Evolutionary conservation across 2,113 vertebrate species (phyloP).

Genomic region (Helogale parvula): DNA sequence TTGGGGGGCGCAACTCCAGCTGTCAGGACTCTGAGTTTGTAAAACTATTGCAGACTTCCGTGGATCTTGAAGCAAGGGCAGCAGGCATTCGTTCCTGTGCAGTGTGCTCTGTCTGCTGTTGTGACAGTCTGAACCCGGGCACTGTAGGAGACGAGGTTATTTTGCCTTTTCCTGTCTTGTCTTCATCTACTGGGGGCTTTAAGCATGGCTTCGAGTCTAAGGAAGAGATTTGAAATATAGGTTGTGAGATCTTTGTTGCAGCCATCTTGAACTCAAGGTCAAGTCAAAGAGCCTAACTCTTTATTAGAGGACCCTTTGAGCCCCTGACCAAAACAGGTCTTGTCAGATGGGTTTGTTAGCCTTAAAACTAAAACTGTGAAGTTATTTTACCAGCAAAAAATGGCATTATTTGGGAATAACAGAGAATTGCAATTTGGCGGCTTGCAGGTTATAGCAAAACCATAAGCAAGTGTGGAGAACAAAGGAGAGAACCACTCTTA

Average conservation of each 20-base stretch:
- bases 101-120: background rate
- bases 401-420: background rate
- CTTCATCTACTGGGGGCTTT: background rate
- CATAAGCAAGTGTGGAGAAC: background rate
- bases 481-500: background rate
- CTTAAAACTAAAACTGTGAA: background rate
- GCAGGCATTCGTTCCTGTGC: background rate
- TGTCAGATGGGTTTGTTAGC: background rate
- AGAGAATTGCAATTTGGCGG: background rate
- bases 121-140: background rate
- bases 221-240: constrained; percentile 21
- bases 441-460: background rate
- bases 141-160: background rate
- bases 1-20: background rate
- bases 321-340: background rate
- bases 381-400: background rate
- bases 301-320: background rate
- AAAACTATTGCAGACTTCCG: background rate
- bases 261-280: background rate
- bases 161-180: background rate
- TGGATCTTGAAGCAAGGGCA: background rate
- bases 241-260: constrained; percentile 9
- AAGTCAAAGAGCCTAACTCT: background rate
- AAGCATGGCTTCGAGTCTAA: background rate
- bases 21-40: background rate